Evolutionary conservation across 1,140 invertebrate species (phyloP).

Genomic region (Philopotamus ludificatus): DNA sequence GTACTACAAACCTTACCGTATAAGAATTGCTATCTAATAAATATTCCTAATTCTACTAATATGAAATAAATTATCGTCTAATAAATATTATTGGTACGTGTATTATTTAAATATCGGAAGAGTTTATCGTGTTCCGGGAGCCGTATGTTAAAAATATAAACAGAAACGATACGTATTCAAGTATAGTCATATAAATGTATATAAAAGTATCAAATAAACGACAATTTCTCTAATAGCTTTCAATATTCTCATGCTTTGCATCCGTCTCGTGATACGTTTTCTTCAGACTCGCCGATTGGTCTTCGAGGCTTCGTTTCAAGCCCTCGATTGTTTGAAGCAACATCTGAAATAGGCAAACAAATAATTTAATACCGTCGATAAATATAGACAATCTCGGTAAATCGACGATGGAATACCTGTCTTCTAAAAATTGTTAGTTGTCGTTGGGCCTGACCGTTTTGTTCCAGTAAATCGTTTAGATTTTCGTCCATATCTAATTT

Average conservation of each 20-base stretch:
- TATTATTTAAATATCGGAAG: no score
- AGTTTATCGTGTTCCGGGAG: no score
- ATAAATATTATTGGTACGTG: no score
- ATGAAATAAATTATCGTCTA: no score
- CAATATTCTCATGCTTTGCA: conserved; percentile 40
- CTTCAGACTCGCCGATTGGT: conserved; percentile 58
- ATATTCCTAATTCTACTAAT: no score
- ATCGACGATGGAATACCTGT: no score
- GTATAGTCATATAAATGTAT: no score
- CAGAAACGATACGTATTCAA: no score
- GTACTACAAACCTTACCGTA: neutral
- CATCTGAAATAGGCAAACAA: conserved; percentile 31
- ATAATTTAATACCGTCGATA: neutral
- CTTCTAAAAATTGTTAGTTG: conserved; percentile 35
- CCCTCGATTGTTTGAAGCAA: conserved; percentile 56
- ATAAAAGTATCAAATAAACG: neutral
- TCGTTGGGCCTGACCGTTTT: conserved; percentile 33
- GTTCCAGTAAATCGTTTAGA: conserved; percentile 16
- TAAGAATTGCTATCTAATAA: neutral
- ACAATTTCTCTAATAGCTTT: conserved; percentile 34
- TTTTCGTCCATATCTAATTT: conserved; percentile 5
- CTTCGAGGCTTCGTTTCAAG: conserved; percentile 60
- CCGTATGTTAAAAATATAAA: no score
- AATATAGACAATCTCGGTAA: neutral
- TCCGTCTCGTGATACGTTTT: conserved; percentile 36